Evolutionary conservation across 2,113 vertebrate genomes (phyloP), one percentile per base, ranked within the genome.

Genomic region (Argyrosomus japonicus): DNA sequence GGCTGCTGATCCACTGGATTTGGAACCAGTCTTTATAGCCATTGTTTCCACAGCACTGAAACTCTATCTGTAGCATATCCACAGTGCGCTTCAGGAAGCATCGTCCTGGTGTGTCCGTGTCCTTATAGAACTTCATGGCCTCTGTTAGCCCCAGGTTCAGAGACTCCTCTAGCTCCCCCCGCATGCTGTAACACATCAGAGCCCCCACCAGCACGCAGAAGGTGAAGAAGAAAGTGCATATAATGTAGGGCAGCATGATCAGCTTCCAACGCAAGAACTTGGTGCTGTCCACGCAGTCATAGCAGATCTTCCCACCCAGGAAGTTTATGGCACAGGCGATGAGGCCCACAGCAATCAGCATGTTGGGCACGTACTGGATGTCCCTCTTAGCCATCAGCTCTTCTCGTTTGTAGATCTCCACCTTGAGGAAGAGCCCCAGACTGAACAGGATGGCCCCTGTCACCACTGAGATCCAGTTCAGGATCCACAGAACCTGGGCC

Each of bases 1-100:
- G 95, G 87, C 81, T 89, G 83, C 96, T 96, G 79, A 97, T 92
- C 97, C 97, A 97, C 90, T 97, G 97, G 84, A 97, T 95, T 86
- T 96, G 96, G 92, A 97, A 97, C 97, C 97, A 97, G 92, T 97
- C 97, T 75, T 93, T 95, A 73, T 95, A 97, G 63, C 95, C 96
- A 9, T 91, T 95, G 92, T 97, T 97, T 68, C 97, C 97, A 73
- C 97, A 97, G 91, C 97, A 97, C 0, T 87, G 95, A 87, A 97
- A 97, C 86, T 95, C 88, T 12, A 97, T 96, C 93, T 97, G 97
- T 87, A 97, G 91, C 82, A 95, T 71, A 88, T 97, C 97, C 90
- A 97, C 92, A 0, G 94, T 96, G 79, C 91, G 94, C 93, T 97
- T 97, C 82, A 97, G 92, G 89, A 96, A 97, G 70, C 97, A 97